These are phyloP conservation scores for Digitonthophagus gazella DNA, from an alignment of 2,888 invertebrate species.

Conservation along the genomic window DNA sequence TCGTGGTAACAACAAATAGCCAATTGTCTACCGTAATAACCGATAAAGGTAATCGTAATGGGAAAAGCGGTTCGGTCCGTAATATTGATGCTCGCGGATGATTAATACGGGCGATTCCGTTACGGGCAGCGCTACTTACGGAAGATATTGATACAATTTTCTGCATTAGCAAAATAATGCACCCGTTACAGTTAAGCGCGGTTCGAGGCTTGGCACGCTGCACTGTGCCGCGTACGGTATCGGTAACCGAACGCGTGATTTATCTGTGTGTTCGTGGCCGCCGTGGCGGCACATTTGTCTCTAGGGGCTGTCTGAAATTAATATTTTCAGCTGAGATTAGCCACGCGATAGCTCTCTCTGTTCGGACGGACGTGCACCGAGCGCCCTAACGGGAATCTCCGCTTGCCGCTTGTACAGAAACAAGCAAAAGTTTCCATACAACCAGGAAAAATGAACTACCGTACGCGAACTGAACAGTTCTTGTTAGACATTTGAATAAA, in stretches of 20 bases:
- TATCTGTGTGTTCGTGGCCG: conserved; percentile 7
- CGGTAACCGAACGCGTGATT: conserved; percentile 13
- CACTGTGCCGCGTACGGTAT: background rate
- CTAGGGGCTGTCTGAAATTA: conserved; percentile 10
- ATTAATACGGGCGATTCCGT: background rate
- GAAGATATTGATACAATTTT: background rate
- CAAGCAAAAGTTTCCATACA: background rate
- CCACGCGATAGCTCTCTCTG: conserved; percentile 7
- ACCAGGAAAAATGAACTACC: background rate
- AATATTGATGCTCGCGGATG: background rate
- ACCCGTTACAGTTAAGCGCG: background rate
- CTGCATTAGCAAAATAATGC: background rate
- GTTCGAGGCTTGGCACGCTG: background rate
- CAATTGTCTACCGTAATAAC: background rate
- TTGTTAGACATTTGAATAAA: background rate
- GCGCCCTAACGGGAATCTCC: background rate
- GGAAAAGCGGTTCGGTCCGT: background rate
- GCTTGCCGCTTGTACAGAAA: background rate
- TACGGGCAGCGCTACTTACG: background rate
- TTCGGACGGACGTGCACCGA: background rate
- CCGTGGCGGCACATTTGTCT: conserved; percentile 7
- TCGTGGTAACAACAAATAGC: background rate
- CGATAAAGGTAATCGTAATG: background rate
- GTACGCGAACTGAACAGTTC: background rate
- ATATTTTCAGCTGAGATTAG: conserved; percentile 12